A percentile compares a stretch with the other conserved stretches of the same genome.
These are phyloP conservation scores for Hapalemur alaotrensis DNA, from an alignment of 2,797 vertebrate genomes.

Conservation along the genomic window DNA sequence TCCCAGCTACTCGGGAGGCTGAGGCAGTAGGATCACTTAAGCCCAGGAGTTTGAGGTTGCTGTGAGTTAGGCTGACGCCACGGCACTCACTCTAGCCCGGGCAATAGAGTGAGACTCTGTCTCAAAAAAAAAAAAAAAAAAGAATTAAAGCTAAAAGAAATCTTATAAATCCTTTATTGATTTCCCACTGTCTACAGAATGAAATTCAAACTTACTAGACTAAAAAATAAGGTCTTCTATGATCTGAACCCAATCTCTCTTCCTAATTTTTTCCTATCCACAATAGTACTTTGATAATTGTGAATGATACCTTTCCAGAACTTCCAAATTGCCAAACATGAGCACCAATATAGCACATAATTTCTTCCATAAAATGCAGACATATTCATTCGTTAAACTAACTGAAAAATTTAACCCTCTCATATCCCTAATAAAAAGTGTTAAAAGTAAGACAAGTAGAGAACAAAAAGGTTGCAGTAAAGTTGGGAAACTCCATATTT, in stretches of 20 bases:
- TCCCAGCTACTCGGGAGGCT: too few relatives aligned
- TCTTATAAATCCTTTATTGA: neutral
- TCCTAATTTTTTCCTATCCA: neutral
- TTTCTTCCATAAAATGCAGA: conserved; percentile 14
- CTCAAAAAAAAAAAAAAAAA: too few relatives aligned
- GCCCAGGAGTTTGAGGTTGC: too few relatives aligned
- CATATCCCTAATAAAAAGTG: neutral
- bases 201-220: neutral
- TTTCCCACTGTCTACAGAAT: neutral
- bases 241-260: neutral
- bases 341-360: neutral
- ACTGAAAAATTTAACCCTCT: neutral
- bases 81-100: too few relatives aligned
- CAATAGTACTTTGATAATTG: neutral
- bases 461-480: neutral
- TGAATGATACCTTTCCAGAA: neutral
- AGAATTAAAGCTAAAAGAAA: conserved; percentile 14
- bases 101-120: too few relatives aligned
- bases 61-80: too few relatives aligned
- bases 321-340: neutral
- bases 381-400: neutral
- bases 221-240: neutral
- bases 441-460: neutral
- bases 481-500: neutral
- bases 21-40: too few relatives aligned